Base-by-base conservation (phyloP, 2,888 invertebrate genomes). In the Ennomos quercinarius region DNA sequence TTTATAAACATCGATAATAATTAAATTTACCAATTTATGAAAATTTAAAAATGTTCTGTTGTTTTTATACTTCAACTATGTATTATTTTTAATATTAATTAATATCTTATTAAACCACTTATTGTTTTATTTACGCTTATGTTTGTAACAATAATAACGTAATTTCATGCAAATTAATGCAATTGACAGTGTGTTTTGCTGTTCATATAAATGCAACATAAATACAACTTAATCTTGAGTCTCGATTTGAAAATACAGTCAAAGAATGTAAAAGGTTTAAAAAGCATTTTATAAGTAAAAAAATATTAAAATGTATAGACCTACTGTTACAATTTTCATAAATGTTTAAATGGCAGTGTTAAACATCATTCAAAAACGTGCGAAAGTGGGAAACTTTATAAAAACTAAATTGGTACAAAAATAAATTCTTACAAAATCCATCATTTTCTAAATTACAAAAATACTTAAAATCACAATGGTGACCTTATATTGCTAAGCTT, bases 391-490 rank as follows among this genome's bases (percentile, higher is more conserved):
- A 54, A 48, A 49, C 27, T 35, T 34, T 57, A n/a, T n/a, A 48
- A 73, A 64, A 82, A 77, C 65, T 80, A 84, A 81, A 79, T 73
- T 81, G 83, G 82, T 89, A 90, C 80, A 90, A 90, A 90, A 89
- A 89, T 89, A 89, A 86, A 82, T 74, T 72, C 84, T 81, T 84
- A 83, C 71, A 71, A 66, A 64, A 54, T 27, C 27, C 46, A 39
- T 50, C 36, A 42, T 17, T 48, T 64, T 58, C 70, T 68, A 71
- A 76, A 73, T 73, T 75, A 76, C 71, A 76, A 71, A 76, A 78
- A 82, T 83, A 81, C 78, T 79, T 77, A 83, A 83, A 88, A 90
- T 90, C 91, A 91, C 90, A 91, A 68, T 68, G 84, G 88, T 86
- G 89, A 86, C 86, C 60, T 85, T 87, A 88, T 64, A 61, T 48